Base-by-base conservation (phyloP, 2,797 vertebrate species). In the Choloepus didactylus region DNA sequence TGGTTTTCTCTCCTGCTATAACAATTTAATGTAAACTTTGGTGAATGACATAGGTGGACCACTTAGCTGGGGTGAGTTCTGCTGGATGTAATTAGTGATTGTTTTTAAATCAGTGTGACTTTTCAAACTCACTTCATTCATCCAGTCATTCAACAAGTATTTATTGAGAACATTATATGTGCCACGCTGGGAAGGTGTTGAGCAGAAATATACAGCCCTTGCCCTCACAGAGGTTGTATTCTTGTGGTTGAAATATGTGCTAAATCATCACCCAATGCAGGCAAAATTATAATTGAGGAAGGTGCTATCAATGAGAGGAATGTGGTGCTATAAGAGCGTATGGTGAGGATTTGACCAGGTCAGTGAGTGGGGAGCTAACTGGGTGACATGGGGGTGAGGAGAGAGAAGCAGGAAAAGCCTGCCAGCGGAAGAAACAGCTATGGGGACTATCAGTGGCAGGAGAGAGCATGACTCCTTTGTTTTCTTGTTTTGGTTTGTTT, bases 11-110 rank as follows among this genome's bases (percentile, higher is more conserved):
- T 69, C 23, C 5, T 51, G 5, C 44, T 38, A 62, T 59, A n/a
- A 41, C 21, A 19, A 27, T 56, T 87, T n/a, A 95, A n/a, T 69
- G 66, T 44, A 72, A 94, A 84, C 49, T 31, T 69, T 27, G 81
- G 3, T 80, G 70, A 23, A 73, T 77, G 51, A 21, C 11, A 38
- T 1, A 56, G 9, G 18, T 19, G 49, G 72, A 12, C 23, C 8
- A 1, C n/a, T 82, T 59, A 62, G 31, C 67, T 38, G 62, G 54
- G 5, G 8, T 72, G 60, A 46, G 44, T n/a, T 93, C 41, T 81
- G 59, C 66, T 67, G 4, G 35, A 12, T 89, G 92, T 75, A 35
- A 60, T 44, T 66, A 70, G 1, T 0, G 27, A 5, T 56, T 79
- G 29, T 86, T 16, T 23, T 88, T 80, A 59, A 69, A 49, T 82